Base-by-base conservation (phyloP, 1,140 invertebrate genomes). In the Pissodes strobi region DNA sequence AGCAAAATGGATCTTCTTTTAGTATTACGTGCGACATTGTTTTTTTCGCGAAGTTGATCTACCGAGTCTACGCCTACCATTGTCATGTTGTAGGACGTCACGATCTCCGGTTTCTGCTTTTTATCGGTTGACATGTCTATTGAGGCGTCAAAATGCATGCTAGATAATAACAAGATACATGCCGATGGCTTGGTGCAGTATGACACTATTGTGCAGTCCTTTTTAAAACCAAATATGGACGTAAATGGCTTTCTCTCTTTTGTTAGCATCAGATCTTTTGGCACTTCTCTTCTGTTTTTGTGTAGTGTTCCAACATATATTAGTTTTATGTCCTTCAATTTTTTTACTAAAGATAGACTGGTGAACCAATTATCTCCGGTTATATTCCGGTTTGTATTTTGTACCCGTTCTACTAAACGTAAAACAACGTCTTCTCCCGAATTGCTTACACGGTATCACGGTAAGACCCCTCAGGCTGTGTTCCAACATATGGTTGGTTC, bases 201-300 rank as follows among this genome's bases (percentile, higher is more conserved):
- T 34, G 72, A 72, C 2, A 75, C 64, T 30, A 72, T 13, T n/a
- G 55, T 69, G 2, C 37, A 17, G 34, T 71, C 52, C 21, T 69
- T 34, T 25, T 57, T 51, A 56, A 73, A 73, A n/a, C 64, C 67
- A 69, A 70, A 74, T 22, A 66, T 25, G 22, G 58, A 64, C 30
- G 61, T 23, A 15, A 23, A 13, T 22, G 43, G 37, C 23, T 22
- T 8, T 41, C 49, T n/a, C 41, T 25, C 39, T 64, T 67, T 70
- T 23, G 18, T 64, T n/a, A 52, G 34, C 30, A 59, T 21, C 27
- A 79, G 65, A 39, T 76, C 66, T 53, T 65, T 57, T 8, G 77
- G 77, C 23, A 79, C 73, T 67, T 77, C 72, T 18, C 49, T 25
- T 69, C 76, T 77, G 37, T 77, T 77, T 59, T 72, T 74, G 37